Percentiles rank a stretch among this genome's conserved stretches.
Evolutionary conservation across 2,888 invertebrate species (phyloP).

Genomic region (Lamellibrachia satsuma): DNA sequence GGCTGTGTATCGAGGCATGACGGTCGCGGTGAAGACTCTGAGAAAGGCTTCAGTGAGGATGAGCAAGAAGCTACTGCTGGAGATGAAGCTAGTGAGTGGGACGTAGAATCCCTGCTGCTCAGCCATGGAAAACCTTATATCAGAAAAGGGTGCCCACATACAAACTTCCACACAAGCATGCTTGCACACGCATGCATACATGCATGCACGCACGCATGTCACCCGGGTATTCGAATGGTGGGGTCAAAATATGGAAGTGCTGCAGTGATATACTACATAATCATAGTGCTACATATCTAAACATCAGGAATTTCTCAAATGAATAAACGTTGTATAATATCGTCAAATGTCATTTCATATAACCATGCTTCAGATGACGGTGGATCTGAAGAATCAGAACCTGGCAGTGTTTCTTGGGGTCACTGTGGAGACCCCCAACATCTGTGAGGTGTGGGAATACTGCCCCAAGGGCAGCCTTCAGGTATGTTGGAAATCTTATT

Average conservation of each 20-base stretch:
- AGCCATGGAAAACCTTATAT: not conserved
- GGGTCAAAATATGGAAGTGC: too few species aligned
- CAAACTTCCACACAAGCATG: too few species aligned
- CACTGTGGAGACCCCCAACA: slow-evolving; percentile 47
- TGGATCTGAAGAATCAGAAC: slow-evolving; percentile 54
- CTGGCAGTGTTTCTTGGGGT: slow-evolving; percentile 53
- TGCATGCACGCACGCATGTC: too few species aligned
- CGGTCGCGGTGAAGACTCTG: slow-evolving; percentile 52
- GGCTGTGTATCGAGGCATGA: slow-evolving; percentile 46
- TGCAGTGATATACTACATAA: too few species aligned
- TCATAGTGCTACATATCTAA: too few species aligned
- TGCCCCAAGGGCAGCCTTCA: slow-evolving; percentile 58
- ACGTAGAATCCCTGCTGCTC: not conserved
- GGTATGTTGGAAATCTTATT: slow-evolving; percentile 20
- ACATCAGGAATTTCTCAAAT: too few species aligned
- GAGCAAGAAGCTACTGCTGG: slow-evolving; percentile 49
- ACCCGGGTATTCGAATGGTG: too few species aligned
- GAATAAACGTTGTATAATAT: too few species aligned
- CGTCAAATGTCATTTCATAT: not conserved
- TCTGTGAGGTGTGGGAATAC: slow-evolving; percentile 57
- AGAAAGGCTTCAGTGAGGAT: slow-evolving; percentile 47
- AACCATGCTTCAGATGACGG: slow-evolving; percentile 43
- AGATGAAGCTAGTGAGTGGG: slow-evolving; percentile 41
- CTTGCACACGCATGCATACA: too few species aligned
- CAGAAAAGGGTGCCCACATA: not conserved